Percentiles rank a stretch among this genome's conserved stretches.
These are phyloP conservation scores for Tichodroma muraria DNA, from an alignment of 2,113 vertebrate species.

Conservation along the genomic window DNA sequence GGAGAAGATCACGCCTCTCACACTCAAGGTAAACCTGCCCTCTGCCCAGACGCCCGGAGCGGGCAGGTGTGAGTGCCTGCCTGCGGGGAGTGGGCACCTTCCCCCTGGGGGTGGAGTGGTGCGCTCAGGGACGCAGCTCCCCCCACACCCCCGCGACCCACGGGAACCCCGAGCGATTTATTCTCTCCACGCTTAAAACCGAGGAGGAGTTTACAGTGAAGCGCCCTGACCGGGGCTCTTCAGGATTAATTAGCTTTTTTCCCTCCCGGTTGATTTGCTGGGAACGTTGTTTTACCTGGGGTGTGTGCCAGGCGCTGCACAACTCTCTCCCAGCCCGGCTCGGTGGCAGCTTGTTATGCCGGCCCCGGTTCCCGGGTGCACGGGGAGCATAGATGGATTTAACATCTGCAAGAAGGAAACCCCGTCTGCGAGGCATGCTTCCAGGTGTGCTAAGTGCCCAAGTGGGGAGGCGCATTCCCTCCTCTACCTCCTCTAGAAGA, in stretches of 20 bases:
- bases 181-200: background rate
- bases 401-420: background rate
- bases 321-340: background rate
- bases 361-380: background rate
- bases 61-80: background rate
- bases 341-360: background rate
- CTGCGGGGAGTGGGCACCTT: background rate
- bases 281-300: background rate
- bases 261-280: background rate
- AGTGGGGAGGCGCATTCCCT: background rate
- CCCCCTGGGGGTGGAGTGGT: background rate
- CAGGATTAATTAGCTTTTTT: background rate
- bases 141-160: background rate
- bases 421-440: background rate
- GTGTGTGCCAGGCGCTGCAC: background rate
- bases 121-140: background rate
- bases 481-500: background rate
- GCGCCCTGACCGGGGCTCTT: background rate
- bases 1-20: constrained; percentile 92
- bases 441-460: background rate
- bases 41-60: background rate
- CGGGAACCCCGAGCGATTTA: background rate
- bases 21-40: constrained; percentile 84
- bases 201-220: background rate
- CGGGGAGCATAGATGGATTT: background rate